Base-by-base conservation (phyloP, 1,140 invertebrate genomes). In the Sipha flava region DNA sequence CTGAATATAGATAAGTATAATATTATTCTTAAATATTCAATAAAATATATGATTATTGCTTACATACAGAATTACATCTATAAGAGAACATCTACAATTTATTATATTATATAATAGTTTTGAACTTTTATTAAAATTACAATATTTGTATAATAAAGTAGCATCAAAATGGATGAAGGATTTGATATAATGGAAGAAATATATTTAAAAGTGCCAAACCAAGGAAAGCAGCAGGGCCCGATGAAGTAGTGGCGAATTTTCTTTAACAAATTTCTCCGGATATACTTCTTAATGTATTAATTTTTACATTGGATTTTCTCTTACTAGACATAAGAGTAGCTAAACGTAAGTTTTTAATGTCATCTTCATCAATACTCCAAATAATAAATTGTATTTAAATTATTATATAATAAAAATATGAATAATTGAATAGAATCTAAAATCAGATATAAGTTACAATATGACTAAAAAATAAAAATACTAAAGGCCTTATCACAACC, bases 341-440 rank as follows among this genome's bases (percentile, higher is more conserved):
- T 43, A 77, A 29, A 29, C 73, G 73, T 59, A 77, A n/a, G 29
- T 52, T 57, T 43, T 77, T 52, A 40, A 77, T 52, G 59, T 77
- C 73, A 59, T 77, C 52, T 26, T 77, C 73, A 77, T 77, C 73
- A 59, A 77, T 77, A 54, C 1, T 77, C 73, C 59, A 57, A 43
- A 57, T 18, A 54, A 54, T 26, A 43, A 66, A 66, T 66, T 23
- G 23, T 34, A 45, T 0, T 29, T 6, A 18, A 10, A 45, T 47
- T 2, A 47, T 29, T 16, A 29, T 40, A 18, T 10, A 34, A 12
- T 5, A 23, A 26, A n/a, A 68, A 64, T 43, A 10, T 26, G 12
- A 16, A 43, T 40, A 14, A n/a, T 1, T 26, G n/a, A 23, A 43
- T 0, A 23, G 0, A 5, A 4, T 64, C 5, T 37, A 6, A 43